phyloP scores from a whole-genome alignment of 2,888 invertebrate genomes.

The Cerastis leucographa region DNA sequence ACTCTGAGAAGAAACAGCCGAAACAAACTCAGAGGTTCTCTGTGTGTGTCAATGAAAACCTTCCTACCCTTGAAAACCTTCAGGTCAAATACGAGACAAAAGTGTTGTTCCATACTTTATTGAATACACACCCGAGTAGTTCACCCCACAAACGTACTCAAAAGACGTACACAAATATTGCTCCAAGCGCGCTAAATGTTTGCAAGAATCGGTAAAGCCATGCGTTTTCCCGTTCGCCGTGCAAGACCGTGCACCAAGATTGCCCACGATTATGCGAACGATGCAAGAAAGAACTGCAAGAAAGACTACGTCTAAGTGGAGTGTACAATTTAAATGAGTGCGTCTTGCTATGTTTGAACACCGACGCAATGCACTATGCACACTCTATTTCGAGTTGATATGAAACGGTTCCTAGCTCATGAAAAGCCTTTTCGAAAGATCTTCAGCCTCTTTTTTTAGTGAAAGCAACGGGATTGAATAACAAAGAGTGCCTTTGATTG shows the following conservation, averaged over 20 bases:
- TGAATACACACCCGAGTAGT: background rate
- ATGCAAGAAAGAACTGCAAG: slow-evolving; percentile 76
- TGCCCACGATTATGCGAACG: slow-evolving; percentile 81
- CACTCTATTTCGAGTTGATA: slow-evolving; percentile 85
- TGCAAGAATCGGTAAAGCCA: slow-evolving; percentile 57
- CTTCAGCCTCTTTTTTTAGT: slow-evolving; percentile 75
- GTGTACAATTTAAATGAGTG: slow-evolving; percentile 87
- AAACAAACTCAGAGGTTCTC: too few relatives aligned
- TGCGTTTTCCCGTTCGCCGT: slow-evolving; percentile 51
- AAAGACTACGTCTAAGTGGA: slow-evolving; percentile 76
- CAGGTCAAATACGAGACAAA: background rate
- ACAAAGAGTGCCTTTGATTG: slow-evolving; percentile 82
- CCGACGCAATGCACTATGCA: slow-evolving; percentile 79
- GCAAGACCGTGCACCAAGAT: slow-evolving; percentile 60
- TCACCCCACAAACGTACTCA: background rate
- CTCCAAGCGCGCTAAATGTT: slow-evolving; percentile 43
- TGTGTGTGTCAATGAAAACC: too few relatives aligned
- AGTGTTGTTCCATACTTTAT: background rate
- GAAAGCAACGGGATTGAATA: slow-evolving; percentile 81
- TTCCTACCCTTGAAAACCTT: background rate
- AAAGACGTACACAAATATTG: slow-evolving; percentile 38
- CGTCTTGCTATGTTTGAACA: slow-evolving; percentile 85
- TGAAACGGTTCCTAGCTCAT: slow-evolving; percentile 78
- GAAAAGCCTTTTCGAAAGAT: slow-evolving; percentile 79
- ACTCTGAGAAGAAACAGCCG: too few relatives aligned